Base-by-base conservation (phyloP, 1,140 invertebrate species). In the Oryctes rhinoceros region DNA sequence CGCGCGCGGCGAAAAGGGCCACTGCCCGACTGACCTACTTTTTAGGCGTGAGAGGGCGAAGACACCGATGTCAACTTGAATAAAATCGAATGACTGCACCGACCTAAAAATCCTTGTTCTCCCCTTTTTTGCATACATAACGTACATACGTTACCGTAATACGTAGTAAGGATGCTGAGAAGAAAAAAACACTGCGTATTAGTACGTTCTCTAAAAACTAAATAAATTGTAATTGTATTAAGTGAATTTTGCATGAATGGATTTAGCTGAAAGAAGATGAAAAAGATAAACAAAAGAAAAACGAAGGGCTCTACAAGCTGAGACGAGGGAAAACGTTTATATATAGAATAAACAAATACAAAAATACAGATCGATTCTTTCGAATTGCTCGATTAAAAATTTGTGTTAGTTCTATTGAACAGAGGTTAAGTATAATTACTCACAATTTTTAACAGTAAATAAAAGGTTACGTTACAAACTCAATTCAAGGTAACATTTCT, bases 21-120 rank as follows among this genome's bases (percentile, higher is more conserved):
- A 78, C 77, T 78, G 78, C 59, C 78, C 81, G 48, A 83, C 67
- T 82, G 81, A 84, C 83, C 82, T 81, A 81, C 18, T 78, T 82
- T 74, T 71, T 44, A 44, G 65, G 53, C 53, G 76, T 10, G 80
- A 82, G 9, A 5, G 81, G 83, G 75, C 82, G 82, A 83, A 83
- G 83, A 82, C 81, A 82, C 79, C 62, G 71, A 24, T 30, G 47
- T 15, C 65, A 71, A 71, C 65, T 71, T 71, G 65, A 71, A 71
- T 71, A 71, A 71, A 71, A 71, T 37, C 39, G 49, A 78, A 78
- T 48, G 47, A 49, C 77, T 59, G 47, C 77, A 76, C 75, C 75
- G 75, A 76, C 47, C 75, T 24, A 71, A 71, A 71, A 71, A 71
- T 71, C 65, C 65, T 37, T 71, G 20, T 71, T 71, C 65, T 71